Evolutionary conservation across 2,797 vertebrate species (phyloP).

Genomic region (Prunella strophiata): DNA sequence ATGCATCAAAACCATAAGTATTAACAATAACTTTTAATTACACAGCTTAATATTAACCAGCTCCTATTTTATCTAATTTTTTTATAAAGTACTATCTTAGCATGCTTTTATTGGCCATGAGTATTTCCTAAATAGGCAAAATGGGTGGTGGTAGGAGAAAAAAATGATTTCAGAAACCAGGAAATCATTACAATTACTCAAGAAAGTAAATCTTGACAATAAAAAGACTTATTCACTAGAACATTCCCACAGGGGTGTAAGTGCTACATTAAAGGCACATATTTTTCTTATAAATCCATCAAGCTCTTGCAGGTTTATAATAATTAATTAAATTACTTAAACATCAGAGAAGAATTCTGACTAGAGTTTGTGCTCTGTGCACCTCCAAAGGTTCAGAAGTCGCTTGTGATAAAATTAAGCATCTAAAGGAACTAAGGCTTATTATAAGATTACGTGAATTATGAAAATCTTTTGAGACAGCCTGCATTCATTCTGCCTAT

Average conservation of each 20-base stretch:
- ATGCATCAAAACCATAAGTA: not conserved
- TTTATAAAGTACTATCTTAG: not conserved
- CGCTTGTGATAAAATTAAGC: not conserved
- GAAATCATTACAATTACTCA: not conserved
- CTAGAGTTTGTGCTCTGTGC: not conserved
- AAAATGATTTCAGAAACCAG: not conserved
- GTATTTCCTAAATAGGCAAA: not conserved
- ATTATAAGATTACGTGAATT: not conserved
- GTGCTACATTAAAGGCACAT: not conserved
- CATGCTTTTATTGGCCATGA: not conserved
- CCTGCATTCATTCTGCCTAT: not conserved
- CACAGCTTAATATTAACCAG: not conserved
- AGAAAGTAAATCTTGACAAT: constrained; percentile 8
- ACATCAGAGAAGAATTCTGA: not conserved
- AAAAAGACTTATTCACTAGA: constrained; percentile 11
- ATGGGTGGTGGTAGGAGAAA: not conserved
- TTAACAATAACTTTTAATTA: not conserved
- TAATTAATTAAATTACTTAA: constrained; percentile 30
- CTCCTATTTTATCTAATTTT: not conserved
- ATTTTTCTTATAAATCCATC: constrained; percentile 41
- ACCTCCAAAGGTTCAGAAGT: not conserved
- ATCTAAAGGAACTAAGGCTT: not conserved
- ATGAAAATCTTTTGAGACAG: not conserved
- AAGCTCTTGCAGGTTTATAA: constrained; percentile 1
- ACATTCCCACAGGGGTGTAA: not conserved